Conservation (phyloP, 2,888 invertebrate species). For the Diadromus collaris region DNA sequence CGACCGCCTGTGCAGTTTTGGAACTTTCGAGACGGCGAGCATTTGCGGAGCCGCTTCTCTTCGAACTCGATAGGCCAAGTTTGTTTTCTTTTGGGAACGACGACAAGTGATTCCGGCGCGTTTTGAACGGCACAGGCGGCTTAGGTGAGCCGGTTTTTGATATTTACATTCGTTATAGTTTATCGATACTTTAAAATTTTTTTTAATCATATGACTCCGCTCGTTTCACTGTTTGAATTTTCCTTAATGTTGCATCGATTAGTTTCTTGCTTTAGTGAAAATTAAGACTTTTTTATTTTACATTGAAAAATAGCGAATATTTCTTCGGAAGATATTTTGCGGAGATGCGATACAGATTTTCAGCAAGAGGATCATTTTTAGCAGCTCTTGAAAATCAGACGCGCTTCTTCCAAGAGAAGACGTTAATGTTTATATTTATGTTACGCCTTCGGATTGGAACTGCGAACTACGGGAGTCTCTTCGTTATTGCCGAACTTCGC, state of each 20-base stretch:
- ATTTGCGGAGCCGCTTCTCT: neutral
- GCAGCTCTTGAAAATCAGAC: neutral
- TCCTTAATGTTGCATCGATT: neutral
- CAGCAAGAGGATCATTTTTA: neutral
- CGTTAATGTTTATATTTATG: neutral
- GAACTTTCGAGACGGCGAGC: slow-evolving; percentile 19
- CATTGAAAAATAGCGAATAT: neutral
- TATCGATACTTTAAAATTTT: neutral
- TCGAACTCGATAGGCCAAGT: neutral
- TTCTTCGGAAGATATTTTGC: neutral
- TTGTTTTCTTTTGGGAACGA: neutral
- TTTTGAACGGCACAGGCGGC: neutral
- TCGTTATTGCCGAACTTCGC: neutral
- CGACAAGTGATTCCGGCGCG: neutral
- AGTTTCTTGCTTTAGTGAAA: neutral
- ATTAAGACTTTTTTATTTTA: neutral
- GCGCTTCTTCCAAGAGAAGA: neutral
- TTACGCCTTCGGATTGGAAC: neutral
- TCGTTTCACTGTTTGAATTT: neutral
- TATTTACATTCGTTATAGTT: neutral
- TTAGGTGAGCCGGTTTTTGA: slow-evolving; percentile 3
- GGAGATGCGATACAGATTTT: neutral
- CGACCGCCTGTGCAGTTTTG: slow-evolving; percentile 10
- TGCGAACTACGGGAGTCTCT: neutral
- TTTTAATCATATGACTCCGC: neutral